A percentile compares a stretch with the other conserved stretches of the same genome.
Evolutionary conservation across 2,797 vertebrate genomes (phyloP).

Genomic region (Sternotherus odoratus): DNA sequence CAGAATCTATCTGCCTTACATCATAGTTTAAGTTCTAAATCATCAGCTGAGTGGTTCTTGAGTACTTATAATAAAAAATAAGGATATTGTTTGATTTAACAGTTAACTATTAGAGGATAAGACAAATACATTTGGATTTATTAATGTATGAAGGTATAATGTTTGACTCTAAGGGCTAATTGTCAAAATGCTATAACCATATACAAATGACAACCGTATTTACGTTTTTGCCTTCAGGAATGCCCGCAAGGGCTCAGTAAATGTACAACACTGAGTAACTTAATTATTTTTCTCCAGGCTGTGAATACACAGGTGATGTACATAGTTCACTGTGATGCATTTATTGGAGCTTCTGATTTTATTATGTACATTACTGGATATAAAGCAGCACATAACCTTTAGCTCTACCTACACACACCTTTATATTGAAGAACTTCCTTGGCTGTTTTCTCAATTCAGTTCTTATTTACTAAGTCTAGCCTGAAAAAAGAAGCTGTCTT

Average conservation of each 20-base stretch:
- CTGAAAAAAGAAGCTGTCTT: accelerated
- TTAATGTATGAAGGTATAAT: not conserved
- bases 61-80: no score
- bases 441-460: not conserved
- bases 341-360: accelerated
- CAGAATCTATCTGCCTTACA: not conserved
- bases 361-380: not conserved
- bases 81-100: no score
- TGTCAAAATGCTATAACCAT: accelerated
- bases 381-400: not conserved
- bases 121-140: not conserved
- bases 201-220: not conserved
- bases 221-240: not conserved
- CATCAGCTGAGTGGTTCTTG: not conserved
- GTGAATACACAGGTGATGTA: not conserved
- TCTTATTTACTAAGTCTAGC: not conserved
- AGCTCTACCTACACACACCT: not conserved
- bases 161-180: not conserved
- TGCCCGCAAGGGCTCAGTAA: not conserved
- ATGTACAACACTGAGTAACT: not conserved
- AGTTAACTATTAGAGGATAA: not conserved
- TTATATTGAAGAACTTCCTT: accelerated
- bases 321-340: not conserved
- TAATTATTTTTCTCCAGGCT: not conserved
- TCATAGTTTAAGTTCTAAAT: not conserved